phyloP scores from a whole-genome alignment of 2,888 invertebrate genomes.

The Heliconius hortense region DNA sequence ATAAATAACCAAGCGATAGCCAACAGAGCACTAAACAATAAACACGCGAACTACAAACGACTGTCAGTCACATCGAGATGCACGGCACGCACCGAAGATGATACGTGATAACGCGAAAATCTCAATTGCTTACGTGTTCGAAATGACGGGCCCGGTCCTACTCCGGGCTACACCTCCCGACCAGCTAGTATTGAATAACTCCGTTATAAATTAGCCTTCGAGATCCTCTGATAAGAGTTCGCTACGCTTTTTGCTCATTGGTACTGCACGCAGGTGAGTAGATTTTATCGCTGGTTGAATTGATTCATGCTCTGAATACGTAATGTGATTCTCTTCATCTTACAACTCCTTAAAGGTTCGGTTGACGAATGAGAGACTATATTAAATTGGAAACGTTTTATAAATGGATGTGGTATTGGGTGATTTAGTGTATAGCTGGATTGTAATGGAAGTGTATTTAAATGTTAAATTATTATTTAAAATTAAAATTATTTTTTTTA shows the following conservation, averaged over 20 bases:
- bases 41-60: conserved; percentile 52
- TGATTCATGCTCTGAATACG: conserved; percentile 71
- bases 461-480: background rate
- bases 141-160: conserved; percentile 53
- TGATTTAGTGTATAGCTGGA: background rate
- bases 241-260: conserved; percentile 66
- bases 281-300: conserved; percentile 75
- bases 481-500: no score
- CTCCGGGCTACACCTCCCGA: conserved; percentile 55
- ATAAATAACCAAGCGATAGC: conserved; percentile 52
- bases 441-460: background rate
- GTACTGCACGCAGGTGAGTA: conserved; percentile 68
- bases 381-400: conserved; percentile 28
- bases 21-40: conserved; percentile 60
- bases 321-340: conserved; percentile 50
- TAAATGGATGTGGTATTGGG: conserved; percentile 16
- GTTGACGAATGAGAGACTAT: conserved; percentile 30
- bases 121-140: conserved; percentile 81
- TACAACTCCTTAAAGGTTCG: conserved; percentile 23
- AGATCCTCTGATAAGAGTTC: conserved; percentile 75
- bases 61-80: conserved; percentile 52
- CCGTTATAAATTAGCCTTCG: conserved; percentile 75
- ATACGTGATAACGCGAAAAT: conserved; percentile 82
- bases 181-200: conserved; percentile 75
- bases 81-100: conserved; percentile 76